Percentiles rank a stretch among this genome's conserved stretches.
phyloP scores from a whole-genome alignment of 2,113 vertebrate genomes.

The Corythornis madagascariensis region DNA sequence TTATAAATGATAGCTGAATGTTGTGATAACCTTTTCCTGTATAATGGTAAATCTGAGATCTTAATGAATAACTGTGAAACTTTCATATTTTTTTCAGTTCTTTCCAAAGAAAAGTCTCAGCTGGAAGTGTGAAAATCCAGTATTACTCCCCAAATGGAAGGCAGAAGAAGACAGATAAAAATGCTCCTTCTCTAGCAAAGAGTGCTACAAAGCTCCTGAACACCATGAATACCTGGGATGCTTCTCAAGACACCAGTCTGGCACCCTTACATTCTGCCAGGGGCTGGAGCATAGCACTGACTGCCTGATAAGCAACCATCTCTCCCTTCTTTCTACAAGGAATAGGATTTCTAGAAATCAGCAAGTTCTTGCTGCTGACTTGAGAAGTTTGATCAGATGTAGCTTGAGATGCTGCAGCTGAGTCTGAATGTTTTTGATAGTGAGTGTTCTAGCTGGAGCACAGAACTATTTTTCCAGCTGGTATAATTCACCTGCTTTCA shows the following conservation, averaged over 20 bases:
- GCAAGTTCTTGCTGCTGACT: slow-evolving; percentile 7
- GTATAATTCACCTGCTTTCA: neutral
- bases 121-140: neutral
- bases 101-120: neutral
- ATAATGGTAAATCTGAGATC: neutral
- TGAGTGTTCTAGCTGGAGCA: neutral
- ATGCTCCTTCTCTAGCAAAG: neutral
- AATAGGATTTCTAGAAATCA: neutral
- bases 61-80: neutral
- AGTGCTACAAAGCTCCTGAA: neutral
- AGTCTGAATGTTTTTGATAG: neutral
- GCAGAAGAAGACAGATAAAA: neutral
- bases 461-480: neutral
- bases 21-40: neutral
- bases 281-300: neutral
- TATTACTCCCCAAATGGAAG: neutral
- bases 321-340: neutral
- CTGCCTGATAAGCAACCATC: neutral
- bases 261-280: neutral
- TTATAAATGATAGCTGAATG: neutral
- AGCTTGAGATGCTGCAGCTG: slow-evolving; percentile 26
- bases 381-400: neutral
- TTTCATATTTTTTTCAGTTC: neutral
- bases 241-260: neutral
- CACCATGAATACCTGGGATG: neutral